Evolutionary conservation across 2,113 vertebrate species (phyloP).

Genomic region (Aix galericulata): DNA sequence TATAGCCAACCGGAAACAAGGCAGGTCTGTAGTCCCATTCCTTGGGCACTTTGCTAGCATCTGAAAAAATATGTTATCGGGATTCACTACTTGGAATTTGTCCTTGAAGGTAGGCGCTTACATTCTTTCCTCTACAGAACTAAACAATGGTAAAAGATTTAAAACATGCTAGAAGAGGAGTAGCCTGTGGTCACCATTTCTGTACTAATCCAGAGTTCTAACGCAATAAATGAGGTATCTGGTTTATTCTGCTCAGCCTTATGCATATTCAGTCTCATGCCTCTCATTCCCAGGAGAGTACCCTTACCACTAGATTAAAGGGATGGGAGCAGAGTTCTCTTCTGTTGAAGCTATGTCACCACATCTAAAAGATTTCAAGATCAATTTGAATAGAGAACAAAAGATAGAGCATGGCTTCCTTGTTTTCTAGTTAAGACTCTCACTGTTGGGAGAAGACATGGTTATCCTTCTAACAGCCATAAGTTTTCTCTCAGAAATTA

Average conservation of each 20-base stretch:
- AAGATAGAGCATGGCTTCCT: background rate
- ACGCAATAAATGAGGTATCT: background rate
- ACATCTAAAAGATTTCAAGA: constrained; percentile 25
- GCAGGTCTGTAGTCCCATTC: background rate
- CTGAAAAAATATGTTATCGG: background rate
- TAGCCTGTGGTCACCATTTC: background rate
- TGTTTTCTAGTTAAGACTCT: background rate
- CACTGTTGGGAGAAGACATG: background rate
- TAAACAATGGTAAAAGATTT: background rate
- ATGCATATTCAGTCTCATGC: background rate
- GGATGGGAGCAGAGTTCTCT: background rate
- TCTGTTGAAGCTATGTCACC: background rate
- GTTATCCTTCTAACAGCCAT: background rate
- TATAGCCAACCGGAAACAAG: background rate
- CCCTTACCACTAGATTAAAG: background rate
- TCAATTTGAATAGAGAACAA: background rate
- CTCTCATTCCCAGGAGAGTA: background rate
- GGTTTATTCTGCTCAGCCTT: background rate
- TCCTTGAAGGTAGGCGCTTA: background rate
- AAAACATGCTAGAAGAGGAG: background rate
- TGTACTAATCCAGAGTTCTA: background rate
- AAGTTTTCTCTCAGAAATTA: background rate
- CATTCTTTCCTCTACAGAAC: background rate
- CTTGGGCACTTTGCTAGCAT: background rate
- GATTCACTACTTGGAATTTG: background rate